Base-by-base conservation (phyloP, 2,113 vertebrate genomes). In the Oceanites oceanicus region DNA sequence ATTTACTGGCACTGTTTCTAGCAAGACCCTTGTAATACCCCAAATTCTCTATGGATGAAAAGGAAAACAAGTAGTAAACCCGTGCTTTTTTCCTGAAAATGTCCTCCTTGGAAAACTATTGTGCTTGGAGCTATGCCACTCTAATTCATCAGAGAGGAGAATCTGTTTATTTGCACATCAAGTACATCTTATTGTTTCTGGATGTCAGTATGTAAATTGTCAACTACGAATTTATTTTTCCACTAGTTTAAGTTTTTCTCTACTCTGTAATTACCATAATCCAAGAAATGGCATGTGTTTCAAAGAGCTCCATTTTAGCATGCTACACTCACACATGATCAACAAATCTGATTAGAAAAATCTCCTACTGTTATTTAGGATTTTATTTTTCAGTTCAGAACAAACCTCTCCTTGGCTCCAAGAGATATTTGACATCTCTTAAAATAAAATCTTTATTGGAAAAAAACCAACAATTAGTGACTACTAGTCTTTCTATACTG, bases 161-260 rank as follows among this genome's bases (percentile, higher is more conserved):
- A 79, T 93, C 84, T 94, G 81, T 94, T 95, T 96, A 93, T 96
- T 94, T 96, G 92, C 88, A 94, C 62, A 90, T 82, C 45, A 86
- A 95, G 70, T 67, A 73, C 75, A 81, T 92, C 63, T 62, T 86
- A 96, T 86, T 93, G 83, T 94, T 95, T 92, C 94, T 92, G 80
- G 93, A 94, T 12, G 12, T 86, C 59, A 42, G 59, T 80, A 77
- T 92, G 83, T 80, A 96, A 95, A 94, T 85, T 93, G 59, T 88
- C 84, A 95, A 94, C 80, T 75, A 93, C 4, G 53, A 52, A 81
- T 79, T 83, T 88, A 77, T 93, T 95, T 96, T 94, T 82, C 76
- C 82, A 71, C 75, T 63, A 86, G 84, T 16, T 47, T n/a, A 86
- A 92, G 53, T 66, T 71, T 15, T 91, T 49, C 58, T 86, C 68